These are phyloP conservation scores for Microcebus jonahi DNA, from an alignment of 2,113 vertebrate genomes.

Conservation along the genomic window DNA sequence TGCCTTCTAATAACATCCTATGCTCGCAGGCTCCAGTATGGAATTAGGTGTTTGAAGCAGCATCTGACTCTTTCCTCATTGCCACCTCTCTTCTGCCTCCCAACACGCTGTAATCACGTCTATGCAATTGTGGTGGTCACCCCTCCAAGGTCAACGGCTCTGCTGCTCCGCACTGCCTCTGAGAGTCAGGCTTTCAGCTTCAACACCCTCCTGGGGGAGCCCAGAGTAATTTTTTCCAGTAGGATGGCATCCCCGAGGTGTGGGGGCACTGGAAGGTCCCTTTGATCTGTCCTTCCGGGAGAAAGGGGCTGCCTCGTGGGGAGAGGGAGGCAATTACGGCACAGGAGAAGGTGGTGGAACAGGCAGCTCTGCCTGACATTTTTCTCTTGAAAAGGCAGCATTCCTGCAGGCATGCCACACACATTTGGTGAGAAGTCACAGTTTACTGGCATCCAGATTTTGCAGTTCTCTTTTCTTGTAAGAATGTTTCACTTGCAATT, in stretches of 20 bases:
- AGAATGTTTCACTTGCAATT: conserved; percentile 17
- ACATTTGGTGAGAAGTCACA: not conserved
- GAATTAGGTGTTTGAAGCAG: not conserved
- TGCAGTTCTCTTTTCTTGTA: not conserved
- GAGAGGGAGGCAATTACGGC: not conserved
- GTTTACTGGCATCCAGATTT: not conserved
- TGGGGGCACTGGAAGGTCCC: not conserved
- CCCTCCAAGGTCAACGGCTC: not conserved
- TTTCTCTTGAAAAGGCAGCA: not conserved
- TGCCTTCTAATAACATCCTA: not conserved
- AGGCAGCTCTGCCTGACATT: not conserved
- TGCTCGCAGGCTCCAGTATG: too few species aligned
- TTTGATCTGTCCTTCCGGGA: not conserved
- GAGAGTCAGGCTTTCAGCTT: not conserved
- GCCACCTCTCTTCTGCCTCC: not conserved
- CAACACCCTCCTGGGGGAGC: not conserved
- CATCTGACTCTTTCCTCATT: not conserved
- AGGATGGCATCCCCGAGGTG: not conserved
- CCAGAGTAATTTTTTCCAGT: not conserved
- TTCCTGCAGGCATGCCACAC: not conserved
- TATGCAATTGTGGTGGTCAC: not conserved
- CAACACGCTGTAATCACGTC: rapidly evolving
- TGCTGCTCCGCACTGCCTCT: not conserved
- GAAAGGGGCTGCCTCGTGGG: rapidly evolving
- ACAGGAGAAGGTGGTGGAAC: not conserved